Evolutionary conservation across 2,113 vertebrate species (phyloP).

Genomic region (Gobius niger): DNA sequence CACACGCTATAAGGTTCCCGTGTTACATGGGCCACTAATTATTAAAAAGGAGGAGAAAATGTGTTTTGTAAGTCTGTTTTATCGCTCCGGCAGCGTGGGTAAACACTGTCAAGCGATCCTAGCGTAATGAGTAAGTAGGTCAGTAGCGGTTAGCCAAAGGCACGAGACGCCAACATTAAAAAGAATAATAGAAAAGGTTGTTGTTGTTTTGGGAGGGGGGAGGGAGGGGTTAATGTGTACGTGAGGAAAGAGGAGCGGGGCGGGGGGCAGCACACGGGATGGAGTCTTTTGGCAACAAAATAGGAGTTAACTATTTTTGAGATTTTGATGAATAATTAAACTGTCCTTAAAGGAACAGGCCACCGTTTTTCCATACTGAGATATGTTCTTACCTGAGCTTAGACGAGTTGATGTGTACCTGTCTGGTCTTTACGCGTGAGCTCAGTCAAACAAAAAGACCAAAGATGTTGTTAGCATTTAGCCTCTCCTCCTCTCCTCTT

Average conservation of each 20-base stretch:
- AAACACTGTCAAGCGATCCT: slow-evolving; percentile 55
- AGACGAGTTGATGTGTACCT: too few species aligned
- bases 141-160: slow-evolving; percentile 72
- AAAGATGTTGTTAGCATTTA: too few species aligned
- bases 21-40: slow-evolving; percentile 53
- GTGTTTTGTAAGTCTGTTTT: slow-evolving; percentile 71
- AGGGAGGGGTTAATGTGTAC: slow-evolving; percentile 56
- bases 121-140: slow-evolving; percentile 75
- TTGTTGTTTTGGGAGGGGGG: slow-evolving; percentile 66
- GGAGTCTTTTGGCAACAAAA: too few species aligned
- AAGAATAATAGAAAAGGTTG: slow-evolving; percentile 78
- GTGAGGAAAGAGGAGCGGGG: slow-evolving; percentile 46
- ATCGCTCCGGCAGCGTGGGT: slow-evolving; percentile 57
- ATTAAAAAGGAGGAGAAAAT: slow-evolving; percentile 61
- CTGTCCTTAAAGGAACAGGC: too few species aligned
- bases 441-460: too few species aligned
- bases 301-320: too few species aligned
- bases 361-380: too few species aligned
- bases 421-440: too few species aligned
- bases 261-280: slow-evolving; percentile 41
- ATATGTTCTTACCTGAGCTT: too few species aligned
- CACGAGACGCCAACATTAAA: slow-evolving; percentile 73
- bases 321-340: too few species aligned
- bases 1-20: slow-evolving; percentile 38
- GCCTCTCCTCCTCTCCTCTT: too few species aligned